Evolutionary conservation across 2,888 invertebrate species (phyloP).

Genomic region (Spatulosminthurus flaviceps): DNA sequence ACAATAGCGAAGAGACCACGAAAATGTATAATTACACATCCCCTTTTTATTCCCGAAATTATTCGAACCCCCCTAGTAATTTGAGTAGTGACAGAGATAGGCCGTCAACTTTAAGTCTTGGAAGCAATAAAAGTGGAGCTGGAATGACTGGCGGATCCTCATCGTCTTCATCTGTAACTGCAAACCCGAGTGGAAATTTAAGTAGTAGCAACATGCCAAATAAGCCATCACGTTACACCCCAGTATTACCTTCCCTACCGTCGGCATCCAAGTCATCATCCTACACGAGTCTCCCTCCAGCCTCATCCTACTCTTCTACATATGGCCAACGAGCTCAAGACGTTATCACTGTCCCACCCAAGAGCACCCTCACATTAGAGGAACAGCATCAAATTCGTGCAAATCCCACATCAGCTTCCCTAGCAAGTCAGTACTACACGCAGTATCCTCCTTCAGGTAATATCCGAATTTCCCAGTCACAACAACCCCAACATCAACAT

Average conservation of each 20-base stretch:
- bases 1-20: background rate
- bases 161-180: constrained; percentile 25
- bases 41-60: constrained; percentile 52
- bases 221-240: constrained; percentile 61
- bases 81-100: constrained; percentile 50
- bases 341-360: constrained; percentile 62
- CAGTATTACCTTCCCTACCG: constrained; percentile 48
- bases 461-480: constrained; percentile 25
- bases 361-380: constrained; percentile 50
- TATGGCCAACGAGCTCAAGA: constrained; percentile 49
- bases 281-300: constrained; percentile 54
- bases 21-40: constrained; percentile 47
- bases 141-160: background rate
- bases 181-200: constrained; percentile 10
- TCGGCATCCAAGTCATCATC: constrained; percentile 53
- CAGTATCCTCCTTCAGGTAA: constrained; percentile 33
- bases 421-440: constrained; percentile 29
- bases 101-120: constrained; percentile 59
- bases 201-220: constrained; percentile 53
- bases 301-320: constrained; percentile 51
- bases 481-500: constrained; percentile 31
- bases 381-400: constrained; percentile 49
- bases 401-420: constrained; percentile 46
- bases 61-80: constrained; percentile 40
- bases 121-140: constrained; percentile 38